These are phyloP conservation scores for Phylloscopus trochilus DNA, from an alignment of 2,113 vertebrate genomes.

Conservation along the genomic window DNA sequence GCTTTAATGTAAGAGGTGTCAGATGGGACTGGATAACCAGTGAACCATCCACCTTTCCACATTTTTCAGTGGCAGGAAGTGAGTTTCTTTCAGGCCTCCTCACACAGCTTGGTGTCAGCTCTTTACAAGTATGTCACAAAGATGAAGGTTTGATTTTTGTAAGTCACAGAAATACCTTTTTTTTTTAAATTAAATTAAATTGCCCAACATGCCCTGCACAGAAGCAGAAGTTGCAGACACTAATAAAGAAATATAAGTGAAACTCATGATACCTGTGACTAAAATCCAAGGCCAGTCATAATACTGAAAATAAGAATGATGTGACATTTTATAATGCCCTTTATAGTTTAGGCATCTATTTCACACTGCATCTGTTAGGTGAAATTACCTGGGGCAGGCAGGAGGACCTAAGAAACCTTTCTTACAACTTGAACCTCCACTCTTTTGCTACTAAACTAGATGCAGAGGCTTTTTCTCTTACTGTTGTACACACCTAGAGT, in stretches of 20 bases:
- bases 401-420: neutral
- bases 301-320: neutral
- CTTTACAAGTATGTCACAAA: neutral
- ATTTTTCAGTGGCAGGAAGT: neutral
- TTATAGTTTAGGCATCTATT: neutral
- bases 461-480: neutral
- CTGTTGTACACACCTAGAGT: neutral
- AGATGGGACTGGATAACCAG: neutral
- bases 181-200: neutral
- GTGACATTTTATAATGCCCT: neutral
- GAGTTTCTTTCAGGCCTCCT: neutral
- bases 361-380: accelerated
- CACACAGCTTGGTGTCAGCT: neutral
- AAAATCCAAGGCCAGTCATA: neutral
- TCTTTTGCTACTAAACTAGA: neutral
- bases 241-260: neutral
- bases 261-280: neutral
- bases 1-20: neutral
- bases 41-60: neutral
- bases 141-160: neutral
- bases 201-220: neutral
- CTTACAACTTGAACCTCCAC: neutral
- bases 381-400: neutral
- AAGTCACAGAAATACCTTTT: neutral
- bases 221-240: neutral